Conservation (phyloP, 2,113 vertebrate genomes). For the Rhea americana region DNA sequence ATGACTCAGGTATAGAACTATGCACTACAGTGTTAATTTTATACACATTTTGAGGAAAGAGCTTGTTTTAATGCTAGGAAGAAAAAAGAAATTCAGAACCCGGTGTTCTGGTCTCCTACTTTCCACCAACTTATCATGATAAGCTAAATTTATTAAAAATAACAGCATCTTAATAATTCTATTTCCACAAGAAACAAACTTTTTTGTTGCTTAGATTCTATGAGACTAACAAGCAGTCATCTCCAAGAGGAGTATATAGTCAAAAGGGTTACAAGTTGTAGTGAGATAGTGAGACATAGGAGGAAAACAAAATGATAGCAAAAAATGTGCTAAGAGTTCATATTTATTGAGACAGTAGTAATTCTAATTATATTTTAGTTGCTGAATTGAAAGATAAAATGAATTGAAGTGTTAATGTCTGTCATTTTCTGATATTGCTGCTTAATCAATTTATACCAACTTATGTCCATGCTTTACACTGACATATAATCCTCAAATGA, state of each 20-base stretch:
- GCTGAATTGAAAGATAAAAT: slow-evolving; percentile 6
- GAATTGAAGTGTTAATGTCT: neutral
- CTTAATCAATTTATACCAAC: neutral
- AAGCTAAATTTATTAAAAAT: neutral
- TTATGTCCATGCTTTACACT: neutral
- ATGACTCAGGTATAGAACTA: slow-evolving; percentile 88
- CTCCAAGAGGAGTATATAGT: neutral
- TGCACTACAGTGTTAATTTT: neutral
- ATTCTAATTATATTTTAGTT: neutral
- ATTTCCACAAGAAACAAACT: neutral
- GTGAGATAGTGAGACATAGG: neutral
- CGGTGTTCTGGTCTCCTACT: neutral
- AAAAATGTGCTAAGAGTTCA: neutral
- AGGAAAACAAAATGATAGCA: neutral
- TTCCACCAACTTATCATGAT: neutral
- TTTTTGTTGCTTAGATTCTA: neutral
- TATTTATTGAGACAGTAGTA: neutral
- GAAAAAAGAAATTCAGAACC: neutral
- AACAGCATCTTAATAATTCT: neutral
- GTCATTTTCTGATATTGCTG: neutral
- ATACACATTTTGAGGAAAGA: neutral
- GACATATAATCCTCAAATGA: neutral
- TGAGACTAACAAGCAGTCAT: neutral
- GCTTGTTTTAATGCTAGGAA: neutral
- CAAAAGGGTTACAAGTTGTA: neutral